These are phyloP conservation scores for Mirounga angustirostris DNA, from an alignment of 2,113 vertebrate genomes.

Conservation along the genomic window DNA sequence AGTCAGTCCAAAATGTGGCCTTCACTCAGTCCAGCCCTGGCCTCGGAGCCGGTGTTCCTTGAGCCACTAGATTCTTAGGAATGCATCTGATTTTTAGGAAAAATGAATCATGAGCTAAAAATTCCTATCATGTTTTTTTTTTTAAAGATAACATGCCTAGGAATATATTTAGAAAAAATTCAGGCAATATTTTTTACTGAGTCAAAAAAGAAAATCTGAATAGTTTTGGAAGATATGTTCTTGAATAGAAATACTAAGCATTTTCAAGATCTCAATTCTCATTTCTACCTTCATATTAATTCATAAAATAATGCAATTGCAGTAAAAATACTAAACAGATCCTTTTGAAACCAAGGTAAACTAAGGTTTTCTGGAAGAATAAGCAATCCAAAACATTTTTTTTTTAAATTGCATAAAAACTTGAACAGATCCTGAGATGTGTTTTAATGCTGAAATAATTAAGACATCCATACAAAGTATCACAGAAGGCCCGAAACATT, in stretches of 20 bases:
- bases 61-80: not conserved
- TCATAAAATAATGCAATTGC: conserved; percentile 17
- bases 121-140: not conserved
- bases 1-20: not conserved
- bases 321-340: not conserved
- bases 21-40: not conserved
- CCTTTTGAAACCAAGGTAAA: not conserved
- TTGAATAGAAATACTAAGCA: not conserved
- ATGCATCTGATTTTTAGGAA: conserved; percentile 2
- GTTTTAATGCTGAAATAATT: not conserved
- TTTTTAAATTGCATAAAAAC: not conserved
- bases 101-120: not conserved
- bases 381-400: not conserved
- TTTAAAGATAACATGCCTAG: not conserved
- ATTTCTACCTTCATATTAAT: not conserved
- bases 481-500: not conserved
- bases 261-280: conserved; percentile 36
- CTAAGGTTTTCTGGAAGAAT: not conserved
- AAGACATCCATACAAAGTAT: not conserved
- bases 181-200: not conserved
- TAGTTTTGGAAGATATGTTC: not conserved
- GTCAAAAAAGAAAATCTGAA: conserved; percentile 11
- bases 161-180: not conserved
- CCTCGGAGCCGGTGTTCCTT: too few relatives aligned
- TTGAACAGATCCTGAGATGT: not conserved